Evolutionary conservation across 2,888 invertebrate genomes (phyloP).

Genomic region (Cheilosia soror): DNA sequence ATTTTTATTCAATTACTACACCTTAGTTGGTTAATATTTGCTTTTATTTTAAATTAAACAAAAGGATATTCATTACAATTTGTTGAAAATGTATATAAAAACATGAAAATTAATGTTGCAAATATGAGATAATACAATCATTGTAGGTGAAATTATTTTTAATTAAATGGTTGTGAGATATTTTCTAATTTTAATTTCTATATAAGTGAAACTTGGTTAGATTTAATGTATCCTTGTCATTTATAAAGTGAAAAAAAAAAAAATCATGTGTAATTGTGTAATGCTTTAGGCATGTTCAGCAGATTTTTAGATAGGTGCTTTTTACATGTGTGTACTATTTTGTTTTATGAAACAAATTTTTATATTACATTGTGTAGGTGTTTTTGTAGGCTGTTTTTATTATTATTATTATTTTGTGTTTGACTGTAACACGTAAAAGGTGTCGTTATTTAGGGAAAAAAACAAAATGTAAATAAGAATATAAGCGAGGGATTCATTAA

Average conservation of each 20-base stretch:
- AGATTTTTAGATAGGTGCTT: constrained; percentile 56
- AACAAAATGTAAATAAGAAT: constrained; percentile 2
- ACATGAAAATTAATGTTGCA: constrained; percentile 21
- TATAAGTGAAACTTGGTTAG: constrained; percentile 61
- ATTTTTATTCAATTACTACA: constrained; percentile 12
- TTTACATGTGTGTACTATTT: constrained; percentile 41
- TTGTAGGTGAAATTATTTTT: constrained; percentile 69
- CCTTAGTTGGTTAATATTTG: constrained; percentile 14
- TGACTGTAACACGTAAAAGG: constrained; percentile 18
- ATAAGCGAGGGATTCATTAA: constrained; percentile 15
- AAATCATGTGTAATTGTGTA: constrained; percentile 41
- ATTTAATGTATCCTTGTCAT: constrained; percentile 41
- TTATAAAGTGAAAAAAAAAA: constrained; percentile 23
- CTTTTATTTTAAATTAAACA: constrained; percentile 17
- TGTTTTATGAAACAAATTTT: constrained; percentile 19
- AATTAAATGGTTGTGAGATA: constrained; percentile 74
- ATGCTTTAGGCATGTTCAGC: constrained; percentile 42
- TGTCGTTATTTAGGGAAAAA: constrained; percentile 36
- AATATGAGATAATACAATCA: constrained; percentile 67
- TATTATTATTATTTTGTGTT: constrained; percentile 10
- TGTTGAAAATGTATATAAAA: constrained; percentile 46
- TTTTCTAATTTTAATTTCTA: constrained; percentile 62
- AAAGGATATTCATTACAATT: constrained; percentile 23
- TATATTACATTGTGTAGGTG: constrained; percentile 8
- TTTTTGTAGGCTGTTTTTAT: constrained; percentile 7